Percentiles rank a stretch among this genome's conserved stretches.
Conservation (phyloP, 2,113 vertebrate genomes). For the Syngnathus typhle region DNA sequence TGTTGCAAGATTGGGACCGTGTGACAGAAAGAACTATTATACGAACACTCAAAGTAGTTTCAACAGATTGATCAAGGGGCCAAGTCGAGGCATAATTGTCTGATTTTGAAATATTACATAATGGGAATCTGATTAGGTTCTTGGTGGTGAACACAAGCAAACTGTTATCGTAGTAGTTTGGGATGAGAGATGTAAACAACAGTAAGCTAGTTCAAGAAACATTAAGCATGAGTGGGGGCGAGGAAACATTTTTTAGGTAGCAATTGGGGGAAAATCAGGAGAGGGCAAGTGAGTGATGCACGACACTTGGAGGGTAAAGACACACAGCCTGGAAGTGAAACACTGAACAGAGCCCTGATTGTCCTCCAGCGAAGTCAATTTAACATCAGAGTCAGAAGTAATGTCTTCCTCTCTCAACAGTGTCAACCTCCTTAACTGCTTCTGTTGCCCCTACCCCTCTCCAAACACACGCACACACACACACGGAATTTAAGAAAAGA, state of each 20-base stretch:
- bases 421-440: slow-evolving; percentile 37
- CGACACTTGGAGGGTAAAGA: slow-evolving; percentile 5
- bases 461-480: background rate
- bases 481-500: background rate
- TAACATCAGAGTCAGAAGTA: slow-evolving; percentile 64
- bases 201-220: background rate
- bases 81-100: too few species aligned
- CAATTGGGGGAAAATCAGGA: slow-evolving; percentile 4
- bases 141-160: too few species aligned
- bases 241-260: slow-evolving; percentile 2
- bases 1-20: too few species aligned
- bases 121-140: too few species aligned
- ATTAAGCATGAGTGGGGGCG: background rate
- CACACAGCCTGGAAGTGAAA: slow-evolving; percentile 33
- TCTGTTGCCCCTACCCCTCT: slow-evolving; percentile 19
- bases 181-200: too few species aligned
- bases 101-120: too few species aligned
- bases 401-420: slow-evolving; percentile 57
- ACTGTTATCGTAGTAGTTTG: too few species aligned
- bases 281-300: slow-evolving; percentile 8
- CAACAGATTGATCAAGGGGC: background rate
- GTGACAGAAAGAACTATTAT: too few species aligned
- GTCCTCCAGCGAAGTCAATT: slow-evolving; percentile 59
- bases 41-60: background rate
- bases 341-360: slow-evolving; percentile 48